These are phyloP conservation scores for Philereme transversata DNA, from an alignment of 2,888 invertebrate genomes.

Conservation along the genomic window DNA sequence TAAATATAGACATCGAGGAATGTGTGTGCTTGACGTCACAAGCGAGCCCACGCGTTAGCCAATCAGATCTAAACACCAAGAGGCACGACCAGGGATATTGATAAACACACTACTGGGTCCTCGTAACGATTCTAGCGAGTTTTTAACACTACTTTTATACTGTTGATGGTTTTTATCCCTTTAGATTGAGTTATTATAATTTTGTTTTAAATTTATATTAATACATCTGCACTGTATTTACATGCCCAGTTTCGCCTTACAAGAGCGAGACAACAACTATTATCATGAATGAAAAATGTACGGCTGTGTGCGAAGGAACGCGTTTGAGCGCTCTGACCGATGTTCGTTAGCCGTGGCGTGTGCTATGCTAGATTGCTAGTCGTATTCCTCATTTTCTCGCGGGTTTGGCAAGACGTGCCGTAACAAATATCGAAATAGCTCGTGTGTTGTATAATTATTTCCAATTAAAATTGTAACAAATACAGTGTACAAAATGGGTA, in stretches of 20 bases:
- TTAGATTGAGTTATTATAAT: not conserved
- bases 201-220: slow-evolving; percentile 5
- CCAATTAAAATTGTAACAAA: slow-evolving; percentile 40
- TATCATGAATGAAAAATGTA: slow-evolving; percentile 77
- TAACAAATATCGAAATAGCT: slow-evolving; percentile 44
- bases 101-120: slow-evolving; percentile 30
- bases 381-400: slow-evolving; percentile 72
- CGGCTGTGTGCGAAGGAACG: slow-evolving; percentile 61
- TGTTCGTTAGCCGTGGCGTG: slow-evolving; percentile 40
- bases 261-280: slow-evolving; percentile 67
- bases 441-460: slow-evolving; percentile 52
- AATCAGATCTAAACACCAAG: slow-evolving; percentile 80
- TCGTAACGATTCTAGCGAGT: not conserved
- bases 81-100: slow-evolving; percentile 84
- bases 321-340: slow-evolving; percentile 53
- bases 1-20: slow-evolving; percentile 75
- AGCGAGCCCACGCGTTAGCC: slow-evolving; percentile 80
- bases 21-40: slow-evolving; percentile 77
- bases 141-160: not conserved
- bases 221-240: slow-evolving; percentile 47
- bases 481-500: slow-evolving; percentile 65
- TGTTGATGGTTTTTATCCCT: not conserved
- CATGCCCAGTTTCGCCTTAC: slow-evolving; percentile 38
- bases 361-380: slow-evolving; percentile 36
- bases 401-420: slow-evolving; percentile 72